Base-by-base conservation (phyloP, 2,888 invertebrate species). In the Taenaris catops region DNA sequence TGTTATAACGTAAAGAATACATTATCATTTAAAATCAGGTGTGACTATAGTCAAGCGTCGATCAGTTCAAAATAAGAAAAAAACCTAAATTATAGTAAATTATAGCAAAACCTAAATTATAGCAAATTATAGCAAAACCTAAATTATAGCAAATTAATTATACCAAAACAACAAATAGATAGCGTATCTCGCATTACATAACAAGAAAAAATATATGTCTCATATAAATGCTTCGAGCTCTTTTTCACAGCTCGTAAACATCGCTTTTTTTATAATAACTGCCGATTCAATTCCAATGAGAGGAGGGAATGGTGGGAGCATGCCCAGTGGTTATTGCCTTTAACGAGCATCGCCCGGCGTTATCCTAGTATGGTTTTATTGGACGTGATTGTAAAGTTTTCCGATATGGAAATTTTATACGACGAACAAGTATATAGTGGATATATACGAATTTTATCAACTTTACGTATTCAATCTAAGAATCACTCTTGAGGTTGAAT, bases 271-370 rank as follows among this genome's bases (percentile, higher is more conserved):
- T 21, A 36, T 43, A 35, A 40, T 53, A 51, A 67, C 58, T 57
- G 57, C 55, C 73, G 60, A 74, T 75, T 75, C 73, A 75, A 75
- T 75, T 71, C 71, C 65, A 70, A 74, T 72, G 63, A 64, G 59
- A 56, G 53, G 55, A 50, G 50, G 34, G 48, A 50, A 59, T n/a
- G n/a, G n/a, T n/a, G n/a, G n/a, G n/a, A 65, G 63, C 61, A 63
- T 63, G 65, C 57, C 63, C 51, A 60, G 41, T 46, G 49, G 54
- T 57, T 54, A 62, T 64, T 63, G 58, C 46, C 47, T 49, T 39
- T 37, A 41, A 38, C n/a, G 25, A 38, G 37, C 29, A 23, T 14
- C 48, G 46, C 34, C 48, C 51, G 48, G 53, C 37, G 37, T 23
- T 24, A 33, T 21, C 41, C 44, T 8, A 17, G 44, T 58, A 63